Conservation (phyloP, 1,140 invertebrate species). For the Drosophila varians region DNA sequence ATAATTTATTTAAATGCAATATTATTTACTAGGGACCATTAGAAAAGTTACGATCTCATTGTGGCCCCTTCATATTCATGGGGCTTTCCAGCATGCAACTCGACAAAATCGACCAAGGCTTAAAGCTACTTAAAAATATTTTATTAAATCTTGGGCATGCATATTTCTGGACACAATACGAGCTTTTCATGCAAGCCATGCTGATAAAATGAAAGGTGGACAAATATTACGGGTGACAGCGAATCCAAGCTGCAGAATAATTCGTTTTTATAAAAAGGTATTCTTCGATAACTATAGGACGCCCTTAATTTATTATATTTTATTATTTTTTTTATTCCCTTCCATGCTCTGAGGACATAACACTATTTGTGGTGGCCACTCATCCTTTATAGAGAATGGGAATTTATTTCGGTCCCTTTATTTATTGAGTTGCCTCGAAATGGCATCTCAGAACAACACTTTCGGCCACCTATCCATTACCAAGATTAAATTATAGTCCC, state of each 20-base stretch:
- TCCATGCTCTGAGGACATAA: no score
- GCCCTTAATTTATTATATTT: no score
- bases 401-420: constrained; percentile 12
- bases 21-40: constrained; percentile 20
- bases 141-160: constrained; percentile 39
- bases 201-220: constrained; percentile 42
- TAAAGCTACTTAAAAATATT: constrained; percentile 2
- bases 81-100: constrained; percentile 36
- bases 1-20: constrained; percentile 8
- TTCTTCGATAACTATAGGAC: no score
- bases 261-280: neutral
- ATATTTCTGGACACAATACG: constrained; percentile 46
- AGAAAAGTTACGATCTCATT: constrained; percentile 13
- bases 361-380: no score
- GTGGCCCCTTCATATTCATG: neutral
- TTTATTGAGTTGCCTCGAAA: constrained; percentile 12
- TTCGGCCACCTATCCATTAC: constrained; percentile 25
- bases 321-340: no score
- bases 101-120: neutral
- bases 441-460: neutral
- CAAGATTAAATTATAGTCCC: constrained; percentile 45
- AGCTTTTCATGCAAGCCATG: constrained; percentile 64
- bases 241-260: neutral
- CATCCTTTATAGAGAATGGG: neutral
- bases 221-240: constrained; percentile 20